phyloP scores from a whole-genome alignment of 2,797 vertebrate species.

The Lates japonicus region DNA sequence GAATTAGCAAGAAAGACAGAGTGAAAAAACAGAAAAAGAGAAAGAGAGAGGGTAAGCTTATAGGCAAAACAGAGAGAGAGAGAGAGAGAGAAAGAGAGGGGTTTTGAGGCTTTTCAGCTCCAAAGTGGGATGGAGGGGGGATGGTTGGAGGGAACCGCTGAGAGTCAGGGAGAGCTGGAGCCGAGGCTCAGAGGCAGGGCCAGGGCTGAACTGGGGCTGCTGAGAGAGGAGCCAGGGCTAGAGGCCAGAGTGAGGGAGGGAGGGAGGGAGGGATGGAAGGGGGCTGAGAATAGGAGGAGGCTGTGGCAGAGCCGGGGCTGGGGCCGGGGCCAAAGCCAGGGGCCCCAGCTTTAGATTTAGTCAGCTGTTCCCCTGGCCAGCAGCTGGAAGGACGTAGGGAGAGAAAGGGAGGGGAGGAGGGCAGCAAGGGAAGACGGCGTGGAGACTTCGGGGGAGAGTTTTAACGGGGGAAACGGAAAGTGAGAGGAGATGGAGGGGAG shows the following conservation, averaged over 20 bases:
- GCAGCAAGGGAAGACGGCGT: constrained; percentile 43
- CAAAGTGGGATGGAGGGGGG: constrained; percentile 71
- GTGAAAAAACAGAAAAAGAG: constrained; percentile 43
- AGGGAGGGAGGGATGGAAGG: constrained; percentile 46
- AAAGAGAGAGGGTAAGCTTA: constrained; percentile 64
- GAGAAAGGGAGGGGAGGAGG: constrained; percentile 55
- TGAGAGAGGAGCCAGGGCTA: constrained; percentile 80
- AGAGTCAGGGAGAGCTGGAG: constrained; percentile 78
- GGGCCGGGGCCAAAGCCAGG: constrained; percentile 72
- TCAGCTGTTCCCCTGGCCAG: constrained; percentile 85
- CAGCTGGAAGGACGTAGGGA: constrained; percentile 76
- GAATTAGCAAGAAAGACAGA: constrained; percentile 71
- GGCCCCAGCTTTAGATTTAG: constrained; percentile 83
- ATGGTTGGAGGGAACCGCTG: constrained; percentile 70
- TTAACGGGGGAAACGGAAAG: constrained; percentile 65
- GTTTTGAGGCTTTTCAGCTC: constrained; percentile 75
- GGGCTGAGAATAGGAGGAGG: constrained; percentile 72
- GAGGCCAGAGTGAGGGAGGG: constrained; percentile 72
- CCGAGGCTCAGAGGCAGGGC: constrained; percentile 75
- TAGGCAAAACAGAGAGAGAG: constrained; percentile 55
- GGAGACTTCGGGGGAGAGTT: constrained; percentile 54
- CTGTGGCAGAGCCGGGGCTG: constrained; percentile 67
- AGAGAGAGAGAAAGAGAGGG: constrained; percentile 45
- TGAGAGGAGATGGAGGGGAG: constrained; percentile 63
- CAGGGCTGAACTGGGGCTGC: constrained; percentile 74